These are phyloP conservation scores for Cardiocondyla obscurior DNA, from an alignment of 1,140 invertebrate species.

Conservation along the genomic window DNA sequence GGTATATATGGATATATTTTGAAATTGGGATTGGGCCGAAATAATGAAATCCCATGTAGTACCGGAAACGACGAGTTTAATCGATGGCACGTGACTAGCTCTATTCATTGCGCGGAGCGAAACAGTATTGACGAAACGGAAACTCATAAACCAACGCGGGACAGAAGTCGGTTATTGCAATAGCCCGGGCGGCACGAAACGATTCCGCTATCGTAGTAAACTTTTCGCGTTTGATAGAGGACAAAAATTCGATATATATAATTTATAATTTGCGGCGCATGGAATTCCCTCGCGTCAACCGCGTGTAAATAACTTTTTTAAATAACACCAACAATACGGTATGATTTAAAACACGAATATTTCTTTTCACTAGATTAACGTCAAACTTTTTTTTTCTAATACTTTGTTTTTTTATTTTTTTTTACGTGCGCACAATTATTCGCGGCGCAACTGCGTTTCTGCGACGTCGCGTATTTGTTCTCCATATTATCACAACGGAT, in stretches of 20 bases:
- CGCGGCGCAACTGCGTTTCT: background rate
- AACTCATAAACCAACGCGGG: conserved; percentile 25
- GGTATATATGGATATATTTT: background rate
- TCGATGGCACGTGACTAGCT: conserved; percentile 30
- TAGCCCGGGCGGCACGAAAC: background rate
- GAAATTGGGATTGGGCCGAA: conserved; percentile 18
- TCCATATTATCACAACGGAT: background rate
- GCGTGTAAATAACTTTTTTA: no score
- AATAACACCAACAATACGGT: background rate
- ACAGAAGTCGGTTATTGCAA: background rate
- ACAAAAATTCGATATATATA: background rate
- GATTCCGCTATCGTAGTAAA: background rate
- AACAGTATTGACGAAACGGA: conserved; percentile 14
- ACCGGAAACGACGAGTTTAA: conserved; percentile 31
- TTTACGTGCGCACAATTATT: background rate
- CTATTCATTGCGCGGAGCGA: background rate
- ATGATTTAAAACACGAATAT: background rate
- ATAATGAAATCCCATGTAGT: conserved; percentile 36
- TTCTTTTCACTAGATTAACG: background rate
- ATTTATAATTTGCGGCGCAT: background rate
- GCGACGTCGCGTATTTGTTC: background rate
- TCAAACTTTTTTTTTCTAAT: background rate
- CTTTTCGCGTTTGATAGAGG: background rate
- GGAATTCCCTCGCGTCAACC: no score
- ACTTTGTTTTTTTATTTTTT: background rate